Percentiles rank a stretch among this genome's conserved stretches.
These are phyloP conservation scores for Euspilapteryx auroguttella DNA, from an alignment of 2,888 invertebrate genomes.

Conservation along the genomic window DNA sequence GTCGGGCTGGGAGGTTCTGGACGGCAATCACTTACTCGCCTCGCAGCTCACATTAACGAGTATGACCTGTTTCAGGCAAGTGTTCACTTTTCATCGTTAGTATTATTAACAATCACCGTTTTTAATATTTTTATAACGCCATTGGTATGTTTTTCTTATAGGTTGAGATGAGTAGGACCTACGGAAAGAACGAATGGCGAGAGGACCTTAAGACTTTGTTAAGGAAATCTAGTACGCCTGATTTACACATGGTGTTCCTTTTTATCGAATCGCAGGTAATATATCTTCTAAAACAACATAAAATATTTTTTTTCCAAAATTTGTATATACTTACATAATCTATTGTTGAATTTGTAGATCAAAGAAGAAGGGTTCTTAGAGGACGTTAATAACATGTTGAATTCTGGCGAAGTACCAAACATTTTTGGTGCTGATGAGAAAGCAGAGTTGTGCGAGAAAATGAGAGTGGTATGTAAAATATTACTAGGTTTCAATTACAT, in stretches of 20 bases:
- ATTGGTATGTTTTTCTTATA: too few relatives aligned
- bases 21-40: conserved; percentile 84
- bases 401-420: conserved; percentile 93
- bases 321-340: too few relatives aligned
- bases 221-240: conserved; percentile 78
- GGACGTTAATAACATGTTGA: conserved; percentile 89
- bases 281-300: neutral
- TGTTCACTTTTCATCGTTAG: too few relatives aligned
- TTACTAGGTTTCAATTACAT: neutral
- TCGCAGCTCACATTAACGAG: conserved; percentile 92
- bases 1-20: conserved; percentile 95
- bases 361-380: conserved; percentile 93
- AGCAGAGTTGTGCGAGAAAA: conserved; percentile 89
- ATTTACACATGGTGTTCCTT: conserved; percentile 85
- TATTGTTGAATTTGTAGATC: conserved; percentile 70
- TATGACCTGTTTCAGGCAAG: conserved; percentile 83
- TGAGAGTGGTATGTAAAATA: conserved; percentile 63
- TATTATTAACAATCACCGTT: too few relatives aligned
- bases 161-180: conserved; percentile 89
- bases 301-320: too few relatives aligned
- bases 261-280: conserved; percentile 86
- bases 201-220: conserved; percentile 87
- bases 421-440: conserved; percentile 85
- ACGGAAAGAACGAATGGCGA: conserved; percentile 84
- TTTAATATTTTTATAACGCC: too few relatives aligned